Evolutionary conservation across 2,797 vertebrate species (phyloP).

Genomic region (Taenioides sp.): DNA sequence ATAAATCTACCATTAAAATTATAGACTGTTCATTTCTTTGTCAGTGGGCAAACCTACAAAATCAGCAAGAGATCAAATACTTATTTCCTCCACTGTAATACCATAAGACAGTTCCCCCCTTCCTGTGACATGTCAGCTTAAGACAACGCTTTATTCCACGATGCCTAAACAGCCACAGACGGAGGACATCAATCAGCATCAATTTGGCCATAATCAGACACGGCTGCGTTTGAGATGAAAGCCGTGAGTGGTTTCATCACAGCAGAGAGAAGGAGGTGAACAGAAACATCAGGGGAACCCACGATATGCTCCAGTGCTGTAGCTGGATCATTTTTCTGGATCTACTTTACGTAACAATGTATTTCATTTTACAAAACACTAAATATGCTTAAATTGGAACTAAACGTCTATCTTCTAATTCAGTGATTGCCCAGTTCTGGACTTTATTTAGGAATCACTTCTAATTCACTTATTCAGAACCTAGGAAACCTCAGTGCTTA

Average conservation of each 20-base stretch:
- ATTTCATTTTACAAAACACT: neutral
- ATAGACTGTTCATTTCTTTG: too few species aligned
- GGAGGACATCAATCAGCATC: slow-evolving; percentile 43
- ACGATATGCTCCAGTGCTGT: neutral
- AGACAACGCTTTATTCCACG: slow-evolving; percentile 16
- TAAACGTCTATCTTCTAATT: neutral
- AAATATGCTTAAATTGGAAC: neutral
- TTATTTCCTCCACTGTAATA: neutral
- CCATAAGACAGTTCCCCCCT: neutral
- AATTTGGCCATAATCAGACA: slow-evolving; percentile 41
- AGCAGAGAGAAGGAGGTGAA: neutral
- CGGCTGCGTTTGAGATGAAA: slow-evolving; percentile 36
- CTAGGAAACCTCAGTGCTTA: too few species aligned
- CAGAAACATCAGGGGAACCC: neutral
- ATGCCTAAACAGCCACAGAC: slow-evolving; percentile 16
- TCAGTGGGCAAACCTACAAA: too few species aligned
- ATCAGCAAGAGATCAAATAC: too few species aligned
- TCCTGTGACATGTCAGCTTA: slow-evolving; percentile 13
- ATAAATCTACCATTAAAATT: too few species aligned
- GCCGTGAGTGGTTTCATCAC: slow-evolving; percentile 12
- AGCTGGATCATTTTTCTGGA: neutral
- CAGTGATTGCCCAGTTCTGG: too few species aligned
- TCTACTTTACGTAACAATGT: neutral
- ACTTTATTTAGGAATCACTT: too few species aligned
- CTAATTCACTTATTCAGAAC: too few species aligned